phyloP scores from a whole-genome alignment of 2,797 vertebrate genomes.

The Hafferia zeledoni region DNA sequence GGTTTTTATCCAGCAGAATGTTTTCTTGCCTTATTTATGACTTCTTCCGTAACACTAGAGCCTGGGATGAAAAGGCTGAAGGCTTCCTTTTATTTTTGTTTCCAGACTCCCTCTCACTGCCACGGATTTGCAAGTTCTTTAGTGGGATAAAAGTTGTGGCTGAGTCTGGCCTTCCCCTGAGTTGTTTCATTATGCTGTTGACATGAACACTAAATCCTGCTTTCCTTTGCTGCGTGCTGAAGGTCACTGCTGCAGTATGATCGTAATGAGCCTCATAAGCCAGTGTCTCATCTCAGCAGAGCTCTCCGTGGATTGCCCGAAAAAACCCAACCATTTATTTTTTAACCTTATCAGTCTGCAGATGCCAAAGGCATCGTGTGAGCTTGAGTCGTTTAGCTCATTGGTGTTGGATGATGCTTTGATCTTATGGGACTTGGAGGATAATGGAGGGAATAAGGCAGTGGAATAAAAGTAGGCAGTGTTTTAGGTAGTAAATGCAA shows the following conservation, averaged over 20 bases:
- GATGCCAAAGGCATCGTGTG: background rate
- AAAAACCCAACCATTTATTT: background rate
- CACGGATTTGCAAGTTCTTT: slow-evolving; percentile 11
- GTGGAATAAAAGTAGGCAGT: background rate
- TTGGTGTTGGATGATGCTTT: slow-evolving; percentile 1
- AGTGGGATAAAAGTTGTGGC: slow-evolving; percentile 52
- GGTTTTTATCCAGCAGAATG: slow-evolving; percentile 8
- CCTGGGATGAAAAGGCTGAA: background rate
- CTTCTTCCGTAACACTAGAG: background rate
- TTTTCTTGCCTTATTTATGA: slow-evolving; percentile 38
- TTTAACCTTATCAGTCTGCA: slow-evolving; percentile 32
- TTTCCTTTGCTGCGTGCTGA: slow-evolving; percentile 69
- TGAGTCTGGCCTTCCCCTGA: slow-evolving; percentile 57
- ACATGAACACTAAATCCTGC: slow-evolving; percentile 69
- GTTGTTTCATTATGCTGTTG: slow-evolving; percentile 71
- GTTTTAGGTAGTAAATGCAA: background rate
- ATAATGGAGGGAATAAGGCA: background rate
- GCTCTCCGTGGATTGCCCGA: background rate
- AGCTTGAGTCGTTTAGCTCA: slow-evolving; percentile 37
- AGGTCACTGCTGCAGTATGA: slow-evolving; percentile 64
- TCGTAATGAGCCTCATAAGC: slow-evolving; percentile 62
- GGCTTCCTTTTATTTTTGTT: slow-evolving; percentile 14
- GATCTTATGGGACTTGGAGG: background rate
- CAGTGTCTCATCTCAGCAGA: slow-evolving; percentile 56
- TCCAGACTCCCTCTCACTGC: background rate